These are phyloP conservation scores for Aphrophora alni DNA, from an alignment of 2,888 invertebrate species.

Conservation along the genomic window DNA sequence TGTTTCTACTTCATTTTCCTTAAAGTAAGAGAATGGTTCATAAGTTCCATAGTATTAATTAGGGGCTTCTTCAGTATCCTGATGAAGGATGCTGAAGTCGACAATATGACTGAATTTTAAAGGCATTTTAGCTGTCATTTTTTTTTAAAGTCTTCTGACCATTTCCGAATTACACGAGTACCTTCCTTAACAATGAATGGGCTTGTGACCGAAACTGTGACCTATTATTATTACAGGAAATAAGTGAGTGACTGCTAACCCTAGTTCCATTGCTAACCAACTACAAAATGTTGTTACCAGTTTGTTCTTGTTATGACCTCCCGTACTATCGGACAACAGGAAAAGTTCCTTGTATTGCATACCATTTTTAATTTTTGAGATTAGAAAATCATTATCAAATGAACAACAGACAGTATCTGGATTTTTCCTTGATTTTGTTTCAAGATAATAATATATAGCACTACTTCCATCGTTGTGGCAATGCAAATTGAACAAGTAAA, in stretches of 20 bases:
- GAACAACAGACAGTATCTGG: neutral
- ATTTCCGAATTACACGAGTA: slow-evolving; percentile 16
- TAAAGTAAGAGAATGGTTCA: too few species aligned
- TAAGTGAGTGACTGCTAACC: too few species aligned
- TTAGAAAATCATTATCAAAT: too few species aligned
- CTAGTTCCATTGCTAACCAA: too few species aligned
- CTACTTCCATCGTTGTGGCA: slow-evolving; percentile 23
- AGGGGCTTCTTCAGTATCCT: slow-evolving; percentile 9
- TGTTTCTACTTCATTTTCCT: too few species aligned
- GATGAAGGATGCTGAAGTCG: neutral
- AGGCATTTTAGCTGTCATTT: neutral
- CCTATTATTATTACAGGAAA: neutral
- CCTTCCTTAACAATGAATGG: slow-evolving; percentile 27
- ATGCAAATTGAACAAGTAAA: slow-evolving; percentile 34
- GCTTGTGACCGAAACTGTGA: slow-evolving; percentile 24
- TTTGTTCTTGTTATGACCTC: too few species aligned
- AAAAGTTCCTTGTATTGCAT: neutral
- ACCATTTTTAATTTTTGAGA: too few species aligned
- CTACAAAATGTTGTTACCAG: too few species aligned
- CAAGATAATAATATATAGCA: too few species aligned
- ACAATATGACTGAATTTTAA: too few species aligned
- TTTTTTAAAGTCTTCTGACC: slow-evolving; percentile 30
- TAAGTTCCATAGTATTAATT: neutral
- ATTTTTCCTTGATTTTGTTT: too few species aligned
- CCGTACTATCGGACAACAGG: too few species aligned